Evolutionary conservation across 2,888 invertebrate species (phyloP).

Genomic region (Sialis lutaria): DNA sequence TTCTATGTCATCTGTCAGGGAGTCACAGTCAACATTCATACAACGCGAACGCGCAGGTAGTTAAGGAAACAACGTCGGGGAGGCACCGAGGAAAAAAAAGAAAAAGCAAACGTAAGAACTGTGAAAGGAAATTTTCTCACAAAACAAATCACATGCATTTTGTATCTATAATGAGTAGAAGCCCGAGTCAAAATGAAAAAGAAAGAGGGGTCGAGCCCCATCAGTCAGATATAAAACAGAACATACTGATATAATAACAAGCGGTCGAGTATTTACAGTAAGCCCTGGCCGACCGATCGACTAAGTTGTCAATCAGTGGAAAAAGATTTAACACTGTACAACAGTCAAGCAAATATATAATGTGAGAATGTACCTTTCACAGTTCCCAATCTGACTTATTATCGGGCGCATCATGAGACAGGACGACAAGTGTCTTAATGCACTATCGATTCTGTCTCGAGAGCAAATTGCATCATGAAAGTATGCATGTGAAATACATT

Average conservation of each 20-base stretch:
- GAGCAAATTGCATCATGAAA: neutral
- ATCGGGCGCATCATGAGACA: constrained; percentile 6
- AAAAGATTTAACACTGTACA: constrained; percentile 14
- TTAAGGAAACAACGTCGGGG: neutral
- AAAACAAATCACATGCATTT: constrained; percentile 48
- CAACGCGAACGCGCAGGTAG: neutral
- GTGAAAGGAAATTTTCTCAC: constrained; percentile 76
- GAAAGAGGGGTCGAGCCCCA: constrained; percentile 20
- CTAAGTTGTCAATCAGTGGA: constrained; percentile 12
- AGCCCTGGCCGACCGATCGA: constrained; percentile 26
- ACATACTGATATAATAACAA: constrained; percentile 18
- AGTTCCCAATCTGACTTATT: constrained; percentile 56
- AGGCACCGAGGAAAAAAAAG: constrained; percentile 32
- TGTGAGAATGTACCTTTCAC: constrained; percentile 63
- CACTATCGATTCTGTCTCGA: neutral
- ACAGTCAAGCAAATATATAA: constrained; percentile 15
- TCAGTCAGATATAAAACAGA: neutral
- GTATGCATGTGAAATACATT: neutral
- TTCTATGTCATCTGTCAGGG: constrained; percentile 31
- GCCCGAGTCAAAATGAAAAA: constrained; percentile 25
- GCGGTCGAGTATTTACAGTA: constrained; percentile 40
- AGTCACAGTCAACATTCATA: neutral
- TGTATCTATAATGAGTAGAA: constrained; percentile 23
- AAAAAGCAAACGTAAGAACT: constrained; percentile 69
- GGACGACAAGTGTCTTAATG: neutral